Base-by-base conservation (phyloP, 2,888 invertebrate genomes). In the Caenorhabditis sp. region DNA sequence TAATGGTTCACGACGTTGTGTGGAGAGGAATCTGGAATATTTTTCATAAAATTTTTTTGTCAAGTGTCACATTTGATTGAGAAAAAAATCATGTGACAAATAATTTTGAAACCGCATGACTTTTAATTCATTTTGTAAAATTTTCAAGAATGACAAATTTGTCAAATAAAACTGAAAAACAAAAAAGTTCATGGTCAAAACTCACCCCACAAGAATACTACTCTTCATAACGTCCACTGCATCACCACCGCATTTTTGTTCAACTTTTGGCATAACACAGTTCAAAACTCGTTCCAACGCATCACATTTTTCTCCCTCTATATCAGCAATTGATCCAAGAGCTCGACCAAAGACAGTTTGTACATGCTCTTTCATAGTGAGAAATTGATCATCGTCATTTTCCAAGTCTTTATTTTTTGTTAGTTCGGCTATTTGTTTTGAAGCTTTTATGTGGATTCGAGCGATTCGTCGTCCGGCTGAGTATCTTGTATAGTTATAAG, bases 281-380 rank as follows among this genome's bases (percentile, higher is more conserved):
- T 74, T 65, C 24, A 78, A 19, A 0, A 76, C 78, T 58, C 68
- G 66, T 10, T 66, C 64, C 31, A 78, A 51, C 1, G 67, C 71
- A 2, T 69, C 69, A 51, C 78, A 78, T 49, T 76, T 76, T 57
- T 78, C 78, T 24, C 78, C 76, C 55, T 78, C 78, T 31, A 78
- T 74, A 0, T 71, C 66, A 21, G 78, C 64, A 10, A 78, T 78
- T 19, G 54, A 31, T 54, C 62, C 58, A 17, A 78, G 51, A 1
- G 76, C 76, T 58, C 61, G 62, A 10, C 58, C 54, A 54, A 78
- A 76, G 4, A 76, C 62, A 1, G 62, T 61, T 64, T 78, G 76
- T 1, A 78, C 78, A 19, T 76, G 69, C 23, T 78, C 78, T 66
- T 76, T 76, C 58, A 74, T 51, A 2, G 69, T 49, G 1, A 78